A percentile compares a stretch with the other conserved stretches of the same genome.
Evolutionary conservation across 2,797 vertebrate genomes (phyloP).

Genomic region (Petrocephalus schoutedeni): DNA sequence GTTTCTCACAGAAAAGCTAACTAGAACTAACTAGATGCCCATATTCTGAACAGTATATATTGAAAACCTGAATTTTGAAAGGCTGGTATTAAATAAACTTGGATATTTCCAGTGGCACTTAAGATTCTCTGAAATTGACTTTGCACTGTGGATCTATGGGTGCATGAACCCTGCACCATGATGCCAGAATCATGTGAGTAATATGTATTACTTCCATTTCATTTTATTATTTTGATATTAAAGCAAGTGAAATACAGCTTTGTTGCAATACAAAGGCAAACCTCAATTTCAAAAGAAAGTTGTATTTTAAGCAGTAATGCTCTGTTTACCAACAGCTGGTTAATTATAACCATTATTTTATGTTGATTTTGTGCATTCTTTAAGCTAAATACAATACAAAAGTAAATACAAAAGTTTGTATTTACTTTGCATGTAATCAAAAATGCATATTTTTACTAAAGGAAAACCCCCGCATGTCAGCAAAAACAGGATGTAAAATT

Average conservation of each 20-base stretch:
- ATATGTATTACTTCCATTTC: background rate
- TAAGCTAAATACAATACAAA: background rate
- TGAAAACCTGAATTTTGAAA: background rate
- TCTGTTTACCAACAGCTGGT: background rate
- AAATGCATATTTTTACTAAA: background rate
- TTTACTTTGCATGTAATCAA: background rate
- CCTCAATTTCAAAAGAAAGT: background rate
- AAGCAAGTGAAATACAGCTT: background rate
- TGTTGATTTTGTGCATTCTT: background rate
- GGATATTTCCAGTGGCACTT: background rate
- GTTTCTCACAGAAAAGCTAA: background rate
- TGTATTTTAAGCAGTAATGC: background rate
- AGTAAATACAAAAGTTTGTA: background rate
- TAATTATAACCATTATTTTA: background rate
- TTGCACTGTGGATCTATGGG: background rate
- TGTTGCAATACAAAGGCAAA: background rate
- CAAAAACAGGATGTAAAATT: conserved; percentile 19
- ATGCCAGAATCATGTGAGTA: conserved; percentile 25
- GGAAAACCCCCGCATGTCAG: background rate
- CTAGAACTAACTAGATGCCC: background rate
- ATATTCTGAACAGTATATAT: background rate
- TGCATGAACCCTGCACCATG: background rate
- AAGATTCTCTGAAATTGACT: background rate
- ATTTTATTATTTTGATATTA: background rate
- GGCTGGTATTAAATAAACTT: background rate